Evolutionary conservation across 23 tunicate genomes (phyloP), one percentile per base, ranked within the genome.

Genomic region (Styela clava): DNA sequence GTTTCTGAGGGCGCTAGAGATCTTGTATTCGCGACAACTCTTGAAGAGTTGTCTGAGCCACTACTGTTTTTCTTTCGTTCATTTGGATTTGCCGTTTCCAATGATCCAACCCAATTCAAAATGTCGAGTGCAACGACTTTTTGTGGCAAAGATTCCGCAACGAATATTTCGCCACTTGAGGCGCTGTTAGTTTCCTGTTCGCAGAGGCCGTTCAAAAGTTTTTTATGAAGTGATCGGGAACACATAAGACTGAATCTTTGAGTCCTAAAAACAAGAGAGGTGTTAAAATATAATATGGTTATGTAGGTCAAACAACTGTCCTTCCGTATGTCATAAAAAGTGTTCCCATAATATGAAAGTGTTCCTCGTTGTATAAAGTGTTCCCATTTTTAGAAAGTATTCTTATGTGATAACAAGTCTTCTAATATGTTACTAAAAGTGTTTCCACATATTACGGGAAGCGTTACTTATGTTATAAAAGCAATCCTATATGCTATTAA

Each of bases 101-200:
- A 20, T 18, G 81, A 67, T 22, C 62, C 81, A 19, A 76, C 65
- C 81, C 81, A 76, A 0, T 76, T 76, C 27, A 76, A 29, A 26
- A 76, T 76, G 7, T 76, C 65, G 0, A 76, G 64, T 20, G 64
- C 64, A 7, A 27, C 81, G 64, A 44, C n/a, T 31, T 52, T 76
- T 0, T 23, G 33, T 0, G 81, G 64, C n/a, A 76, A 44, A 2
- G 65, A 44, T 12, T 44, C 24, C 23, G 29, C 31, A 24, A 44
- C 31, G 26, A 44, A 44, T 1, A 23, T 21, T 26, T 29, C 65
- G 9, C 31, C 31, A 37, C 31, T n/a, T 44, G 81, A 22, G 1
- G 35, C 0, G 71, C 1, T 67, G 31, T 67, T 1, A 22, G 30
- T 23, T 18, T 67, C 31, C 16, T 76, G 31, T 1, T 25, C 64